Conservation (phyloP, 1,140 invertebrate genomes). For the Drosophila varians region DNA sequence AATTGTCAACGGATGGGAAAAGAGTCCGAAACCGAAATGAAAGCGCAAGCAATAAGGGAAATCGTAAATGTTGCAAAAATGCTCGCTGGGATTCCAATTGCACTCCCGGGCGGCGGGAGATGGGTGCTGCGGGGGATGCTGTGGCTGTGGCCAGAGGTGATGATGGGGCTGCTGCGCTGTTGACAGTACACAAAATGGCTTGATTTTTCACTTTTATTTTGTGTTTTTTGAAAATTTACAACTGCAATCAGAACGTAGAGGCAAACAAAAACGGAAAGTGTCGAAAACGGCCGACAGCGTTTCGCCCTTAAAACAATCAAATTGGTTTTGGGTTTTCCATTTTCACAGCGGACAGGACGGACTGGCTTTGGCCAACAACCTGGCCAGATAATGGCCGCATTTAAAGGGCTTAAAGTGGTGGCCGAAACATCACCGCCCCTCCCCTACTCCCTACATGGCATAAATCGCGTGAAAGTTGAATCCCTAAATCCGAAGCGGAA, state of each 20-base stretch:
- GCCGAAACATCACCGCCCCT: conserved; percentile 11
- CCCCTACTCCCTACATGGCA: background rate
- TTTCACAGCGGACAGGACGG: too few species aligned
- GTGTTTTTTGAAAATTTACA: conserved; percentile 53
- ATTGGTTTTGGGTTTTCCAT: conserved; percentile 49
- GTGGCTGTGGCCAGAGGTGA: conserved; percentile 19
- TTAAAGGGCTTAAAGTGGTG: conserved; percentile 24
- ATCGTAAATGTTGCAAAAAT: conserved; percentile 69
- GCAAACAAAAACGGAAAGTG: conserved; percentile 23
- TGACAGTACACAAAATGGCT: conserved; percentile 52
- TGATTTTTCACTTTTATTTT: conserved; percentile 22
- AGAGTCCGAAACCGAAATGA: conserved; percentile 44
- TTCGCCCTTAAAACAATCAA: conserved; percentile 69
- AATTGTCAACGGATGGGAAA: conserved; percentile 32
- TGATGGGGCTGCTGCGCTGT: conserved; percentile 42
- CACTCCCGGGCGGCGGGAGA: background rate
- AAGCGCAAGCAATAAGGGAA: conserved; percentile 66
- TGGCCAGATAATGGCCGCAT: conserved; percentile 26
- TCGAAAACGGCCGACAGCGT: conserved; percentile 40
- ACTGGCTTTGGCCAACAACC: conserved; percentile 4
- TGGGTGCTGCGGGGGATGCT: conserved; percentile 8
- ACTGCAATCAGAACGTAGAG: conserved; percentile 48
- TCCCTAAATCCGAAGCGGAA: conserved; percentile 6
- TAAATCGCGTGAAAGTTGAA: conserved; percentile 17
- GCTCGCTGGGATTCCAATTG: conserved; percentile 31